These are phyloP conservation scores for Ostrea edulis DNA, from an alignment of 1,140 invertebrate species.

Conservation along the genomic window DNA sequence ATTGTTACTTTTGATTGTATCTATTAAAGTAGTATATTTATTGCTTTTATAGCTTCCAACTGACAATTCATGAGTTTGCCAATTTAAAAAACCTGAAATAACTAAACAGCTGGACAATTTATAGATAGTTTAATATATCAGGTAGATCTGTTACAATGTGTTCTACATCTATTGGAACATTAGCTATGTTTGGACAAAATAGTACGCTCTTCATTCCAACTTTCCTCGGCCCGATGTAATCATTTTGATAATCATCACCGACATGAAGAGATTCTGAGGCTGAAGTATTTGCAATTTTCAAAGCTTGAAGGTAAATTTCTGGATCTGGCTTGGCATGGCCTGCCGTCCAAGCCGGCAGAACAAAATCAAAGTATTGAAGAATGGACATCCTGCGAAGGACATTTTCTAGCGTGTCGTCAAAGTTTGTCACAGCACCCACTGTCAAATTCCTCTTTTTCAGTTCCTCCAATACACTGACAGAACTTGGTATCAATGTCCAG, in stretches of 20 bases:
- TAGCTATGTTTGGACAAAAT: constrained; percentile 31
- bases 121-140: constrained; percentile 45
- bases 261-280: constrained; percentile 88
- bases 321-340: constrained; percentile 88
- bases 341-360: constrained; percentile 87
- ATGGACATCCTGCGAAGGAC: constrained; percentile 85
- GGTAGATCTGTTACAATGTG: constrained; percentile 51
- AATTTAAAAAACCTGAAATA: no score
- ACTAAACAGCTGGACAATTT: background rate
- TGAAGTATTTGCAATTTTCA: constrained; percentile 78
- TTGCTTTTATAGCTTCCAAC: no score
- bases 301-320: constrained; percentile 87
- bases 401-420: constrained; percentile 88
- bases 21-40: no score
- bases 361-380: constrained; percentile 87
- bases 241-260: constrained; percentile 87
- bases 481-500: constrained; percentile 86
- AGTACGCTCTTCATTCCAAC: constrained; percentile 85
- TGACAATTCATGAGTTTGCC: no score
- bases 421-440: constrained; percentile 91
- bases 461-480: constrained; percentile 83
- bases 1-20: no score
- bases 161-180: constrained; percentile 55
- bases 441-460: constrained; percentile 77
- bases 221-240: constrained; percentile 88